Percentiles rank a stretch among this genome's conserved stretches.
Conservation (phyloP, 1,140 invertebrate genomes). For the Eriocheir sinensis region DNA sequence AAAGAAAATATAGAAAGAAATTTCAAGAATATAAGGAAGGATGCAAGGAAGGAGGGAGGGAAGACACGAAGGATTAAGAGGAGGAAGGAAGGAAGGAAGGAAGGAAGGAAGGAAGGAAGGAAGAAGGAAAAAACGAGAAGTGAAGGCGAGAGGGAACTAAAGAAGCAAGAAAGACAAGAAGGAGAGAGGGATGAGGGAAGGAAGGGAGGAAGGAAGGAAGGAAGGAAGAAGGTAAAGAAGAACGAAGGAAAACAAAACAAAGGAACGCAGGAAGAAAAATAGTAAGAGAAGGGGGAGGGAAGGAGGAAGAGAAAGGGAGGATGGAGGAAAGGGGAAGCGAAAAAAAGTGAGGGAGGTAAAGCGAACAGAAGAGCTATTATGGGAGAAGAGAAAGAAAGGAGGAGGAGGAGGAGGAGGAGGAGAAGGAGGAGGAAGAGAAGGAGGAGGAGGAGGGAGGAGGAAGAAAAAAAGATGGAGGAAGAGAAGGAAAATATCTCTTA, state of each 20-base stretch:
- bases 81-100: neutral
- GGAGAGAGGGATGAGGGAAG: neutral
- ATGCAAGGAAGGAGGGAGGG: too few relatives aligned
- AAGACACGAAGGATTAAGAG: neutral
- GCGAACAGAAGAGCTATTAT: too few relatives aligned
- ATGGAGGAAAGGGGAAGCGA: neutral
- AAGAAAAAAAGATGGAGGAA: constrained; percentile 38
- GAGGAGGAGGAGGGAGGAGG: constrained; percentile 1
- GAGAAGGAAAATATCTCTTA: neutral
- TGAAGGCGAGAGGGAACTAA: too few relatives aligned
- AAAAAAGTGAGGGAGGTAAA: neutral
- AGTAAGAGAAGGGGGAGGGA: neutral
- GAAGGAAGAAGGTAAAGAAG: too few relatives aligned
- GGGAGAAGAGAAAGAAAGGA: neutral
- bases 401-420: neutral
- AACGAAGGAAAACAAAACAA: neutral
- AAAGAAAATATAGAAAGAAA: too few relatives aligned
- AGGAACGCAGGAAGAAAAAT: neutral
- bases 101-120: too few relatives aligned
- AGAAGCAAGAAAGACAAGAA: too few relatives aligned
- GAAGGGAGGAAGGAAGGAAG: too few relatives aligned
- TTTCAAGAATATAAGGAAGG: too few relatives aligned
- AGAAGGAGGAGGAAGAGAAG: neutral
- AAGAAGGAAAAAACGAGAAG: too few relatives aligned
- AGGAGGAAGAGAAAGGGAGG: neutral